Evolutionary conservation across 2,113 vertebrate species (phyloP).

Genomic region (Rhea americana): DNA sequence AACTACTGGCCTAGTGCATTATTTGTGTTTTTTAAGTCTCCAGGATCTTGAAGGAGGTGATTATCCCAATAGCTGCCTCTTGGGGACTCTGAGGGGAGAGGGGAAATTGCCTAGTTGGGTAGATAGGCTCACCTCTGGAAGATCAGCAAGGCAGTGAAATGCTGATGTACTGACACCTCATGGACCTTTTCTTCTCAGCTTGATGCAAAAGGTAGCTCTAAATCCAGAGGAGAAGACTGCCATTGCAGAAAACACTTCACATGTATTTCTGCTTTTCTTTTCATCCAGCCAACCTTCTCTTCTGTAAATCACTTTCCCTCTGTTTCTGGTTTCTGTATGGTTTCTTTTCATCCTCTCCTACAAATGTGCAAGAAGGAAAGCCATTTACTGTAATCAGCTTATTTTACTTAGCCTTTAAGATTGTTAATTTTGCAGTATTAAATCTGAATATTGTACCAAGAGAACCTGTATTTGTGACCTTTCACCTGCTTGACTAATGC

Average conservation of each 20-base stretch:
- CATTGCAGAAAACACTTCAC: neutral
- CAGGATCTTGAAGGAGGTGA: constrained; percentile 50
- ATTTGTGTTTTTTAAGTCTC: constrained; percentile 57
- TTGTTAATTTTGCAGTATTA: constrained; percentile 36
- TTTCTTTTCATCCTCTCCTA: neutral
- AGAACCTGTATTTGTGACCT: neutral
- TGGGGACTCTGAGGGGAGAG: constrained; percentile 41
- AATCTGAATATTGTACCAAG: neutral
- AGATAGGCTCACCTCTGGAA: constrained; percentile 50
- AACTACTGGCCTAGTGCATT: constrained; percentile 59
- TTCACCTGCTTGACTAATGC: neutral
- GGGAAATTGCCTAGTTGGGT: constrained; percentile 47
- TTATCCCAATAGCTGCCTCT: constrained; percentile 44
- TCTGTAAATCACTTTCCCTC: neutral
- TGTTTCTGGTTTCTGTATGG: neutral
- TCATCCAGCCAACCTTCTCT: rapidly evolving
- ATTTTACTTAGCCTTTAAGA: constrained; percentile 21
- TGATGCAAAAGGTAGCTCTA: constrained; percentile 41
- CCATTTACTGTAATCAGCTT: constrained; percentile 23
- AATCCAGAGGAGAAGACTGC: neutral
- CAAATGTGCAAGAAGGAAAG: neutral
- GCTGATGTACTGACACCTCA: constrained; percentile 47
- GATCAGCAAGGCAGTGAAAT: constrained; percentile 31
- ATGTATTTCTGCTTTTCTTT: neutral
- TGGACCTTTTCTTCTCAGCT: constrained; percentile 35